A percentile compares a stretch with the other conserved stretches of the same genome.
Evolutionary conservation across 2,797 vertebrate genomes (phyloP).

Genomic region (Lepidocolaptes lacrymiger): DNA sequence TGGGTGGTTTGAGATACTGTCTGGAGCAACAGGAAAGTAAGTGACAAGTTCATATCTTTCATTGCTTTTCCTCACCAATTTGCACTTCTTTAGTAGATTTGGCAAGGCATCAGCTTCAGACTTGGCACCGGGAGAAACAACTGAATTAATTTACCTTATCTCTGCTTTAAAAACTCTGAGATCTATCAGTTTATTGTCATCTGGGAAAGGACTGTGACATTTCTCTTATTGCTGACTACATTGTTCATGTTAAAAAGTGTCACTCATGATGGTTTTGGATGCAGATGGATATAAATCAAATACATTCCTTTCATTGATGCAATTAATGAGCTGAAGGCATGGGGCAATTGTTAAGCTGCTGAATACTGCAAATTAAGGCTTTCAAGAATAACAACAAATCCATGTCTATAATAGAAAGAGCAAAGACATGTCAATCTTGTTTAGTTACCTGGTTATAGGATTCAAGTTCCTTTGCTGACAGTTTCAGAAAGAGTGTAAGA

Average conservation of each 20-base stretch:
- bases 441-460: constrained; percentile 12
- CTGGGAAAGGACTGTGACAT: constrained; percentile 11
- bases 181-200: constrained; percentile 20
- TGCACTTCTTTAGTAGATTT: neutral
- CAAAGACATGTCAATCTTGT: neutral
- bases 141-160: constrained; percentile 13
- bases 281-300: neutral
- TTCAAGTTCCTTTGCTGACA: neutral
- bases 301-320: constrained; percentile 3
- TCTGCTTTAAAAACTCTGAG: neutral
- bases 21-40: neutral
- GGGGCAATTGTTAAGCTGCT: neutral
- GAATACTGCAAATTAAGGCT: constrained; percentile 29
- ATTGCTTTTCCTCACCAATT: constrained; percentile 10
- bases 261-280: neutral
- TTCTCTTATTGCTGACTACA: constrained; percentile 1
- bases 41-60: neutral
- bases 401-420: neutral
- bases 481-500: neutral
- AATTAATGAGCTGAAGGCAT: constrained; percentile 22
- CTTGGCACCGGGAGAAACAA: neutral
- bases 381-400: constrained; percentile 18
- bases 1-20: neutral
- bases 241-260: constrained; percentile 17
- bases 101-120: constrained; percentile 13